Percentiles rank a stretch among this genome's conserved stretches.
Conservation (phyloP, 2,888 invertebrate genomes). For the Heteromurus nitidus region DNA sequence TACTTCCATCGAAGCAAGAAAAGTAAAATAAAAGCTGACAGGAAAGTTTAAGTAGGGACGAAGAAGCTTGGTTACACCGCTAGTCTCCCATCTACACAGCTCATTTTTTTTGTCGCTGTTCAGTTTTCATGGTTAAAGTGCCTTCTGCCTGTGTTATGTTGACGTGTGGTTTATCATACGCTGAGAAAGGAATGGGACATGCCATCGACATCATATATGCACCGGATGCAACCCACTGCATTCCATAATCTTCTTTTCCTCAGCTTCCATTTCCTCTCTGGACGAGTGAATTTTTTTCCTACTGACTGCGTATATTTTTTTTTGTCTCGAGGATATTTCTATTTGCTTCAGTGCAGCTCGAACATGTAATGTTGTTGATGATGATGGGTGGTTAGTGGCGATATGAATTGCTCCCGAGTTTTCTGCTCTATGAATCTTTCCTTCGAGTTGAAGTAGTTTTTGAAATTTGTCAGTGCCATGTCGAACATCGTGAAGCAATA, state of each 20-base stretch:
- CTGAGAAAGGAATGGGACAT: too few species aligned
- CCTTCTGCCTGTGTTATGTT: too few species aligned
- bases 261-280: too few species aligned
- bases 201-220: background rate
- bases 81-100: too few species aligned
- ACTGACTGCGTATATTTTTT: background rate
- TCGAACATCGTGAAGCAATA: too few species aligned
- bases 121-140: too few species aligned
- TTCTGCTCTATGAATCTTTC: constrained; percentile 55
- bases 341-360: constrained; percentile 1
- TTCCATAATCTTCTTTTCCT: constrained; percentile 1
- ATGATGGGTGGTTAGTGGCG: constrained; percentile 51
- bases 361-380: constrained; percentile 7
- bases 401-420: constrained; percentile 50
- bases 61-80: too few species aligned
- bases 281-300: background rate
- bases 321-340: background rate
- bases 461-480: constrained; percentile 59
- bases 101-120: too few species aligned
- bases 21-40: too few species aligned
- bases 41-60: too few species aligned
- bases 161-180: too few species aligned
- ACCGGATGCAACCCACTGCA: background rate
- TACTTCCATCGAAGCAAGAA: too few species aligned
- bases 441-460: constrained; percentile 28